phyloP scores from a whole-genome alignment of 2,888 invertebrate genomes.

The Nesidiocoris tenuis region DNA sequence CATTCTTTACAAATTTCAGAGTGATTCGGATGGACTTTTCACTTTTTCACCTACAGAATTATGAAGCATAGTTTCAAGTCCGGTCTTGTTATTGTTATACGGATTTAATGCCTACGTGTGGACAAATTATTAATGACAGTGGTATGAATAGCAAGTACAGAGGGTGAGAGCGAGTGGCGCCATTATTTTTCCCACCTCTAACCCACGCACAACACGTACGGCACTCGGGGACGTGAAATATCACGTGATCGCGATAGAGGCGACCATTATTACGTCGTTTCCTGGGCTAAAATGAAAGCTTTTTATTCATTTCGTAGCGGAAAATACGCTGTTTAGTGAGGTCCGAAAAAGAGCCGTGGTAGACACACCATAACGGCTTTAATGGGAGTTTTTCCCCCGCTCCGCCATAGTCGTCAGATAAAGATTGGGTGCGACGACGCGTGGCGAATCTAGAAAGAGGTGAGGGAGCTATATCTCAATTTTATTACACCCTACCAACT shows the following conservation, averaged over 20 bases:
- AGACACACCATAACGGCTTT: background rate
- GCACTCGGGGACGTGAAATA: background rate
- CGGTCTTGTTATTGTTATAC: too few relatives aligned
- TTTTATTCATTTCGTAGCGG: background rate
- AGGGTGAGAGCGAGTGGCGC: too few relatives aligned
- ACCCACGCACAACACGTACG: background rate
- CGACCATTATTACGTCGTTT: background rate
- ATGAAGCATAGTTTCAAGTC: too few relatives aligned
- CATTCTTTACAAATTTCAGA: too few relatives aligned
- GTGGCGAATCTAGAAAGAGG: conserved; percentile 26
- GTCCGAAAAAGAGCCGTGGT: background rate
- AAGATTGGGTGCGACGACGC: conserved; percentile 38
- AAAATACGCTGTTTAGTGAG: background rate
- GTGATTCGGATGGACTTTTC: too few relatives aligned
- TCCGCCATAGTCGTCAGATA: conserved; percentile 3
- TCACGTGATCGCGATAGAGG: background rate
- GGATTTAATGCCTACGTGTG: too few relatives aligned
- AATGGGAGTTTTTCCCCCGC: background rate
- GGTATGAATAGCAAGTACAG: too few relatives aligned
- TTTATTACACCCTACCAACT: conserved; percentile 14
- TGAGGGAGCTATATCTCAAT: conserved; percentile 25
- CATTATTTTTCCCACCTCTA: too few relatives aligned
- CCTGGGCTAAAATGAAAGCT: background rate
- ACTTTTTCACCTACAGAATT: too few relatives aligned
- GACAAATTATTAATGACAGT: too few relatives aligned